These are phyloP conservation scores for Hirundichthys speculiger DNA, from an alignment of 2,113 vertebrate genomes.

Conservation along the genomic window DNA sequence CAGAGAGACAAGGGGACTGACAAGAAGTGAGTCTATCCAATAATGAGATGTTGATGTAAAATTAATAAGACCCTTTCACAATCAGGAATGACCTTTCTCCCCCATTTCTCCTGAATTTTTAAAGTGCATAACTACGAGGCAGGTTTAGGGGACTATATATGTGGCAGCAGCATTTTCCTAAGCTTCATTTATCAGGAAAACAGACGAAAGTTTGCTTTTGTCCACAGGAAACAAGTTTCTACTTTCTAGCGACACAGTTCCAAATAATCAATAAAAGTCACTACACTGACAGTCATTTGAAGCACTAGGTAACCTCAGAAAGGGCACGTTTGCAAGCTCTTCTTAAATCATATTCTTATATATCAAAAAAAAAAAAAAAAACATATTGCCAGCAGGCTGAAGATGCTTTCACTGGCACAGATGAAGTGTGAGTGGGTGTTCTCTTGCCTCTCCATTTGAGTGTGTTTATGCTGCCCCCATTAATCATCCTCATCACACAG, in stretches of 20 bases:
- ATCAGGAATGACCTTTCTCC: constrained; percentile 68
- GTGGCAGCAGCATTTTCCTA: constrained; percentile 20
- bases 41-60: constrained; percentile 72
- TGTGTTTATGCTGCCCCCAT: constrained; percentile 8
- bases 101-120: constrained; percentile 65
- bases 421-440: constrained; percentile 5
- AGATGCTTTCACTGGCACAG: neutral
- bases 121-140: constrained; percentile 46
- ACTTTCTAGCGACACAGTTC: neutral
- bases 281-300: neutral
- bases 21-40: constrained; percentile 30
- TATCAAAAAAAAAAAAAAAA: neutral
- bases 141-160: constrained; percentile 15
- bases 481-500: constrained; percentile 21
- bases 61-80: constrained; percentile 68
- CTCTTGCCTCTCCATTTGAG: neutral
- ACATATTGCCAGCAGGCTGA: neutral
- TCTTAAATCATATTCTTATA: neutral
- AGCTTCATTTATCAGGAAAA: constrained; percentile 38
- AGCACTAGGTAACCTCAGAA: constrained; percentile 3
- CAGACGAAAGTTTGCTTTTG: constrained; percentile 4
- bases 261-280: neutral
- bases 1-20: constrained; percentile 27
- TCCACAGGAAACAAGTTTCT: constrained; percentile 12
- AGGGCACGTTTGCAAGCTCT: neutral